These are phyloP conservation scores for Rafetus swinhoei DNA, from an alignment of 2,113 vertebrate genomes.

Conservation along the genomic window DNA sequence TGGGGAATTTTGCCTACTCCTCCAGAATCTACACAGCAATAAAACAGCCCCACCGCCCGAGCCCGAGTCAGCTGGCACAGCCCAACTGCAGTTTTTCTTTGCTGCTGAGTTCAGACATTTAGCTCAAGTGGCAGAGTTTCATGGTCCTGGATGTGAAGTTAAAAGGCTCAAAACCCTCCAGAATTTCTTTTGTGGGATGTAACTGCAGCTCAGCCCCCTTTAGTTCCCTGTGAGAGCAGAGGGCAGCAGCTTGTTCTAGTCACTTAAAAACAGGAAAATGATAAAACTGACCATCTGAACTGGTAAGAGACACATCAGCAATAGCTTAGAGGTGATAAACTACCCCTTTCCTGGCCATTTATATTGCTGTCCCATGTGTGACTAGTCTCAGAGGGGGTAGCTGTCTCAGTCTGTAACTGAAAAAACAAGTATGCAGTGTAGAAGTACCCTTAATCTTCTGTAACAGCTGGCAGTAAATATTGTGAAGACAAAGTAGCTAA, in stretches of 20 bases:
- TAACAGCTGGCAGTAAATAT: neutral
- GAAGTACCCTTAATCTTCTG: neutral
- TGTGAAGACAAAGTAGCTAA: neutral
- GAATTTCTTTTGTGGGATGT: too few relatives aligned
- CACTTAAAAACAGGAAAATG: neutral
- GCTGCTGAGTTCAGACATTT: neutral
- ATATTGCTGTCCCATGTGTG: neutral
- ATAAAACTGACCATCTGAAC: neutral
- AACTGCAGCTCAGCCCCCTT: neutral
- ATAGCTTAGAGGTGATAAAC: neutral
- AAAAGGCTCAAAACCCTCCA: neutral
- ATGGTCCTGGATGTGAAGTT: neutral
- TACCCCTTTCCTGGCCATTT: neutral
- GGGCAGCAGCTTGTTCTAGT: neutral
- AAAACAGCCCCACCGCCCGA: neutral
- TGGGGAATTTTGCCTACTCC: neutral
- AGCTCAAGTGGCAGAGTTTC: fast-evolving
- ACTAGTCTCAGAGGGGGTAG: neutral
- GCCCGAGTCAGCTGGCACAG: neutral
- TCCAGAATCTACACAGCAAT: neutral
- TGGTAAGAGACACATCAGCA: neutral
- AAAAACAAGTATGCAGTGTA: too few relatives aligned
- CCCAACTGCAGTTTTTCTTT: neutral
- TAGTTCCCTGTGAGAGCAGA: neutral
- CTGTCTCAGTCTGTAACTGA: too few relatives aligned